A percentile compares a stretch with the other conserved stretches of the same genome.
phyloP scores from a whole-genome alignment of 2,888 invertebrate genomes.

The Oligia fasciuncula region DNA sequence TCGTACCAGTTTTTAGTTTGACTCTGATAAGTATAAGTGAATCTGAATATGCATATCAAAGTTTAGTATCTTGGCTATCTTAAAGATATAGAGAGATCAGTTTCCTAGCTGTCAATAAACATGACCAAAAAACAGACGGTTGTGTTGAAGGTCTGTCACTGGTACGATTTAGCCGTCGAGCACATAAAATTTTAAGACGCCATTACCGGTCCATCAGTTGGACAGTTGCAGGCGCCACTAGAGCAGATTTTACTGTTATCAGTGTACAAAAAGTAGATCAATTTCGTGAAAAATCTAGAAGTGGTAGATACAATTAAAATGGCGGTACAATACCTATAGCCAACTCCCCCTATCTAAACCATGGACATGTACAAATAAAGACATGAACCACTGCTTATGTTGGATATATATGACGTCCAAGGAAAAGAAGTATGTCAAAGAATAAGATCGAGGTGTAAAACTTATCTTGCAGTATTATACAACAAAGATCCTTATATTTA shows the following conservation, averaged over 20 bases:
- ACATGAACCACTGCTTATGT: neutral
- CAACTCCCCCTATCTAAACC: neutral
- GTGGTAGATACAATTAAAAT: neutral
- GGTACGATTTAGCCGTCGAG: neutral
- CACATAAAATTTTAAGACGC: neutral
- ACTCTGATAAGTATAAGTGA: neutral
- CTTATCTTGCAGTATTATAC: neutral
- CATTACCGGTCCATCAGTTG: no score
- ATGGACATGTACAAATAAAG: neutral
- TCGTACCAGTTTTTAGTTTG: neutral
- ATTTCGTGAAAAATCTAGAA: neutral
- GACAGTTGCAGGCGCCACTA: neutral
- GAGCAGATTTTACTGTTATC: neutral
- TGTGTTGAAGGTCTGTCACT: neutral
- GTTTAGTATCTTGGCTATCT: neutral
- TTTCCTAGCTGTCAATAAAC: neutral
- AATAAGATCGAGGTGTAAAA: neutral
- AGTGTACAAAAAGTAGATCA: neutral
- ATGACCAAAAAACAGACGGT: neutral
- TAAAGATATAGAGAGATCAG: neutral
- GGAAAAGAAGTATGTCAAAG: neutral
- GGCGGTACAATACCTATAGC: neutral
- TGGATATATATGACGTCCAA: neutral
- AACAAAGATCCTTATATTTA: neutral
- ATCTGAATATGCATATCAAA: neutral